These are phyloP conservation scores for Drosophila subsilvestris DNA, from an alignment of 2,888 invertebrate genomes.

Conservation along the genomic window DNA sequence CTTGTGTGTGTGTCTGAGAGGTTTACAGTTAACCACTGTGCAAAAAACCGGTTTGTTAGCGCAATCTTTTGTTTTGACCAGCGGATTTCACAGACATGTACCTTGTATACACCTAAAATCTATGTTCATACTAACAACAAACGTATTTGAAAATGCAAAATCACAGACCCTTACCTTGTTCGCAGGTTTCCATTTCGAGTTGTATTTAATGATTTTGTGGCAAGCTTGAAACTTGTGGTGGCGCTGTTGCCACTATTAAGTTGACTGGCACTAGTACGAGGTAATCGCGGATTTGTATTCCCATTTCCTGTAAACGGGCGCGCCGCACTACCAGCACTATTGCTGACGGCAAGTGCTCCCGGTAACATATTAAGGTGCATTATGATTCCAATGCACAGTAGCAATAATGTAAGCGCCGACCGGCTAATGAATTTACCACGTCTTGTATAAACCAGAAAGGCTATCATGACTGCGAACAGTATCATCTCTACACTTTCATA, in stretches of 20 bases:
- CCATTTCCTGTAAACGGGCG: slow-evolving; percentile 80
- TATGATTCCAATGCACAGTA: slow-evolving; percentile 42
- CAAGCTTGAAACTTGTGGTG: slow-evolving; percentile 78
- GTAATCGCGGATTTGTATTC: slow-evolving; percentile 85
- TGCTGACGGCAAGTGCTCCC: slow-evolving; percentile 57
- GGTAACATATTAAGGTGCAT: slow-evolving; percentile 20
- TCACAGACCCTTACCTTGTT: slow-evolving; percentile 81
- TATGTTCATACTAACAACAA: slow-evolving; percentile 2
- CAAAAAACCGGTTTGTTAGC: slow-evolving; percentile 67
- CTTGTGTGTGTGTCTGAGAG: slow-evolving; percentile 13
- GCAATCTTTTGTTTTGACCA: slow-evolving; percentile 69
- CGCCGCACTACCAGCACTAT: slow-evolving; percentile 61
- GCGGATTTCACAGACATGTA: slow-evolving; percentile 50
- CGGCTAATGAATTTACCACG: slow-evolving; percentile 38
- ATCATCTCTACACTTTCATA: slow-evolving; percentile 2
- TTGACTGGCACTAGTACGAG: slow-evolving; percentile 87
- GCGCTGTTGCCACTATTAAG: slow-evolving; percentile 81
- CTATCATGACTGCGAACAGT: slow-evolving; percentile 46
- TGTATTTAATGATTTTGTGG: slow-evolving; percentile 81
- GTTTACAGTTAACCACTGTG: slow-evolving; percentile 48
- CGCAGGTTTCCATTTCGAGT: slow-evolving; percentile 84
- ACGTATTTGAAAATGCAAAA: slow-evolving; percentile 16
- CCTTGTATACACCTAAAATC: slow-evolving; percentile 2
- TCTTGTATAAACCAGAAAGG: slow-evolving; percentile 29
- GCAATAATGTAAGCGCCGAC: slow-evolving; percentile 38